Conservation (phyloP, 2,113 vertebrate genomes). For the Azemiops feae region DNA sequence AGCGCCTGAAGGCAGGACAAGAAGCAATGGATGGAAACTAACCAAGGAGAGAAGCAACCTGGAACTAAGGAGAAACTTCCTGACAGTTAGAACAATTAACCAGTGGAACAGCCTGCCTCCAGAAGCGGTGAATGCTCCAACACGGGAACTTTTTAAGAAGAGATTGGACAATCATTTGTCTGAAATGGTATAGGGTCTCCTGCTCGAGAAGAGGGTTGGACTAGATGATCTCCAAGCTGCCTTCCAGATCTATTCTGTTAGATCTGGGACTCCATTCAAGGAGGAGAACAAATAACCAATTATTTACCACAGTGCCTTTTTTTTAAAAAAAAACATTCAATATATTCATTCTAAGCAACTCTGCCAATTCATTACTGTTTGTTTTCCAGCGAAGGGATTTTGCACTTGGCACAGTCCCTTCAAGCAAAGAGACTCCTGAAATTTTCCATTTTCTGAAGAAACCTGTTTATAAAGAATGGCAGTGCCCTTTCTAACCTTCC, state of each 20-base stretch:
- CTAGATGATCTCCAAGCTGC: neutral
- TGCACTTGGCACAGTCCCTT: neutral
- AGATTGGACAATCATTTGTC: too few species aligned
- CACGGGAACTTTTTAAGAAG: too few species aligned
- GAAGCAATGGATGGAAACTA: too few species aligned
- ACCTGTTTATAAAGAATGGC: neutral
- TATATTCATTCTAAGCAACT: neutral
- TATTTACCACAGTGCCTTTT: neutral
- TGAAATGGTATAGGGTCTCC: neutral
- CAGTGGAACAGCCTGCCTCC: too few species aligned
- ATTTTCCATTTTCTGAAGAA: neutral
- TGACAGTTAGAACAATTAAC: too few species aligned
- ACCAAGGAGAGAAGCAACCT: too few species aligned
- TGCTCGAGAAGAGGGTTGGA: neutral
- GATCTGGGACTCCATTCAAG: neutral
- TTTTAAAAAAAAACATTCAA: neutral
- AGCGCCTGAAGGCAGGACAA: too few species aligned
- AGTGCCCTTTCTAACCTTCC: neutral
- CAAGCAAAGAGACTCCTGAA: neutral
- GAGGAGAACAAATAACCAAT: neutral
- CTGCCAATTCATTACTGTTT: neutral
- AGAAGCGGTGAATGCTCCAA: too few species aligned
- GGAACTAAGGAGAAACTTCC: too few species aligned
- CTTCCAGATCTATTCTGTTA: neutral
- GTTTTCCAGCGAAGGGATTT: neutral